A percentile compares a stretch with the other conserved stretches of the same genome.
phyloP scores from a whole-genome alignment of 2,797 vertebrate species.

The Cheirogaleus major region DNA sequence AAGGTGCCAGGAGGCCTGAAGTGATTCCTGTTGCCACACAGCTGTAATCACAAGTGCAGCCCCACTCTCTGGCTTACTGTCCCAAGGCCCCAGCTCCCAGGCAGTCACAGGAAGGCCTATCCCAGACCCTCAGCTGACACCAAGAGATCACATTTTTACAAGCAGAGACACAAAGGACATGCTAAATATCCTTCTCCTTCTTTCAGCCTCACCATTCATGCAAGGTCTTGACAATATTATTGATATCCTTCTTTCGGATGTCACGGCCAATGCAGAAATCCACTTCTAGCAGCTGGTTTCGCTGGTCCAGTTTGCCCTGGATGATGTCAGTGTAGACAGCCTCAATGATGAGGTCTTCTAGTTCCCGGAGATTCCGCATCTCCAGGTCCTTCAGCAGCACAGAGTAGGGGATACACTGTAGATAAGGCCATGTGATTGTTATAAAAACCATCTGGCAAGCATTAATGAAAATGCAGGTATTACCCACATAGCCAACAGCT shows the following conservation, averaged over 20 bases:
- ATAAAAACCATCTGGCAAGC: background rate
- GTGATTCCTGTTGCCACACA: background rate
- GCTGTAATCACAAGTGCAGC: background rate
- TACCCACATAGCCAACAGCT: background rate
- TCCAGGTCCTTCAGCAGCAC: constrained; percentile 98
- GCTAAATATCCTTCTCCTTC: background rate
- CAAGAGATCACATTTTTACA: background rate
- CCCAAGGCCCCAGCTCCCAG: background rate
- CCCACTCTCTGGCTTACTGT: background rate
- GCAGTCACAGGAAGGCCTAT: background rate
- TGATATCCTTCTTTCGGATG: constrained; percentile 98
- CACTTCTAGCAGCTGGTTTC: constrained; percentile 98
- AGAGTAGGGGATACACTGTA: constrained; percentile 98
- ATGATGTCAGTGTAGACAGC: constrained; percentile 99
- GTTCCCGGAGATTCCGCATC: constrained; percentile 97
- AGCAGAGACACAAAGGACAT: background rate
- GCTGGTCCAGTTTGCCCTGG: constrained; percentile 98
- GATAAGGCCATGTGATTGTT: constrained; percentile 48
- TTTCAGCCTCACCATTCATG: constrained; percentile 94
- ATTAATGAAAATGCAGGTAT: background rate
- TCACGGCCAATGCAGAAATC: constrained; percentile 99
- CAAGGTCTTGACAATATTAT: constrained; percentile 96
- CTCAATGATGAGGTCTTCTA: constrained; percentile 98
- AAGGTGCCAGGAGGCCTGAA: background rate
- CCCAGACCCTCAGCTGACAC: background rate